Percentiles rank a stretch among this genome's conserved stretches.
Conservation (phyloP, 1,140 invertebrate genomes). For the Sitophilus oryzae region DNA sequence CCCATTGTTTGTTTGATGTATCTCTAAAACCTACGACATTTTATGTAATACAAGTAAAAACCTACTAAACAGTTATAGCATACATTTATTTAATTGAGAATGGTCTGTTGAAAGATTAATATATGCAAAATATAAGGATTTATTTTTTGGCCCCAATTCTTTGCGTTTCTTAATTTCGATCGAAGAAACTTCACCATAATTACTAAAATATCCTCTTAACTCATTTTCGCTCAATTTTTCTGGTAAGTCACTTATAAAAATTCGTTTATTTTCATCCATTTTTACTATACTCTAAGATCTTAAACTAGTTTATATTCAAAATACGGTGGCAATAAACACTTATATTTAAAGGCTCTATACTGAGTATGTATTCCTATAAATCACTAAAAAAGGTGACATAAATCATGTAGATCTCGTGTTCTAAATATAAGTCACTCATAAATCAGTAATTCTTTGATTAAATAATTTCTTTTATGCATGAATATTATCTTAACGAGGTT, state of each 20-base stretch:
- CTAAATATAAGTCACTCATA: too few species aligned
- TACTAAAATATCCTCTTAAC: conserved; percentile 27
- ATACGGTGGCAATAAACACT: too few species aligned
- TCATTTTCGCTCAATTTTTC: conserved; percentile 28
- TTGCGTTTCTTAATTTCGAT: conserved; percentile 38
- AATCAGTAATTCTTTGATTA: too few species aligned
- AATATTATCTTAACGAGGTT: too few species aligned
- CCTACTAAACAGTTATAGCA: conserved; percentile 12
- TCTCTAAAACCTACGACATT: conserved; percentile 37
- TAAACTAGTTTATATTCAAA: too few species aligned
- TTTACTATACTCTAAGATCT: neutral
- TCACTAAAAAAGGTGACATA: too few species aligned
- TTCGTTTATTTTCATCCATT: conserved; percentile 24
- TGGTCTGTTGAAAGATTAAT: conserved; percentile 35
- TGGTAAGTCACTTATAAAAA: conserved; percentile 38
- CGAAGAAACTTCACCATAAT: conserved; percentile 32
- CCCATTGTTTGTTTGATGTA: conserved; percentile 27
- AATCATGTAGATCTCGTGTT: too few species aligned
- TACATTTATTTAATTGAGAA: conserved; percentile 37
- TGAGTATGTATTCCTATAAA: too few species aligned
- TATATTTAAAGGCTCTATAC: too few species aligned
- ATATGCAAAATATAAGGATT: conserved; percentile 39
- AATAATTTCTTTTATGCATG: too few species aligned
- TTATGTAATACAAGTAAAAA: conserved; percentile 7
- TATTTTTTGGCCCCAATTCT: conserved; percentile 27